These are phyloP conservation scores for Caenorhabditis remanei DNA, from an alignment of 1,140 invertebrate species.

Conservation along the genomic window DNA sequence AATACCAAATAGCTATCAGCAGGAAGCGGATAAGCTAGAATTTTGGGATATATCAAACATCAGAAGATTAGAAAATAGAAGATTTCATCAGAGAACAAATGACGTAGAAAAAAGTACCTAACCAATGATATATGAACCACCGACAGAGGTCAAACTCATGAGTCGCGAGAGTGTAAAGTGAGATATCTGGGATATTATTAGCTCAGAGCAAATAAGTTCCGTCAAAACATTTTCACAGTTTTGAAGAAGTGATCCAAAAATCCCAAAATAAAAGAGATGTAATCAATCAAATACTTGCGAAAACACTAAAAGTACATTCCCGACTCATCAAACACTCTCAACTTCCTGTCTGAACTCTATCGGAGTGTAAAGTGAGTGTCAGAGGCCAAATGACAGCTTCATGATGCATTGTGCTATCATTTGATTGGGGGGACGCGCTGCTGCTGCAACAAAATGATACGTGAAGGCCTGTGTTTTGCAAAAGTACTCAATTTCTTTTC, in stretches of 20 bases:
- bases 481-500: constrained; percentile 32
- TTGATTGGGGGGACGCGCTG: background rate
- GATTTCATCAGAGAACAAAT: background rate
- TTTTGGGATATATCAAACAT: background rate
- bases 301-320: background rate
- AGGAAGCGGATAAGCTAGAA: too few relatives aligned
- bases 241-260: too few relatives aligned
- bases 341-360: constrained; percentile 10
- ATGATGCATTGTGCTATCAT: constrained; percentile 7
- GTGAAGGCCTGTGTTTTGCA: background rate
- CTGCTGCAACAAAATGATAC: background rate
- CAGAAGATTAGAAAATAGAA: too few relatives aligned
- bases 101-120: background rate
- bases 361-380: constrained; percentile 12
- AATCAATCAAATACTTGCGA: background rate
- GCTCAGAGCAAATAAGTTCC: background rate
- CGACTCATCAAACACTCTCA: background rate
- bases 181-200: background rate
- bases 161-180: constrained; percentile 18
- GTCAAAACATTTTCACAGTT: too few relatives aligned
- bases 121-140: background rate
- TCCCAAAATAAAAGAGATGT: too few relatives aligned
- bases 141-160: constrained; percentile 5
- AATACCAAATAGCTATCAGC: too few relatives aligned
- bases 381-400: background rate